Conservation (phyloP, 2,113 vertebrate species). For the Triplophysa tibetana region DNA sequence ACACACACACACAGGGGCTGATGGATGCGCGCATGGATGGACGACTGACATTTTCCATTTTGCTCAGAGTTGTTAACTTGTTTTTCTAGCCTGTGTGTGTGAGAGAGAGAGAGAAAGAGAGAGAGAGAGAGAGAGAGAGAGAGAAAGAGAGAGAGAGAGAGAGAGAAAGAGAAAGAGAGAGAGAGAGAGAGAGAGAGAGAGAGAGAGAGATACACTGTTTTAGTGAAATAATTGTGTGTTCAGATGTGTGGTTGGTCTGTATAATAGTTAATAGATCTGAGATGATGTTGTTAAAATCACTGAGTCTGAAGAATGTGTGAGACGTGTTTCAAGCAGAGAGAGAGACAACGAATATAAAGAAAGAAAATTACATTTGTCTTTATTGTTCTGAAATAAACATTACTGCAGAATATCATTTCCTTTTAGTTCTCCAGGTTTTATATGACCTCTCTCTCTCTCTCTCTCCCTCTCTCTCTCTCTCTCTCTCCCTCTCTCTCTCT, state of each 20-base stretch:
- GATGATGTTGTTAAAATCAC: constrained; percentile 75
- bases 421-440: neutral
- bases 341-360: neutral
- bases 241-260: constrained; percentile 67
- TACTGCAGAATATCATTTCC: too few relatives aligned
- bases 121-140: too few relatives aligned
- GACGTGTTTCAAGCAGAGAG: constrained; percentile 63
- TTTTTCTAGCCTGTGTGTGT: too few relatives aligned
- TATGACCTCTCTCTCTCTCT: constrained; percentile 34
- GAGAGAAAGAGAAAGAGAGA: too few relatives aligned
- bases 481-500: neutral
- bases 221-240: constrained; percentile 58
- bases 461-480: constrained; percentile 40
- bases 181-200: neutral
- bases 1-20: constrained; percentile 15
- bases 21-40: neutral
- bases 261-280: constrained; percentile 74
- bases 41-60: too few relatives aligned
- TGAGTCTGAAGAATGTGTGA: constrained; percentile 72
- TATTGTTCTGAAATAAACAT: neutral
- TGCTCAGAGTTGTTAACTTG: too few relatives aligned
- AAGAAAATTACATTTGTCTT: neutral
- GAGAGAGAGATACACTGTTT: neutral
- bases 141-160: too few relatives aligned
- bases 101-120: too few relatives aligned